Base-by-base conservation (phyloP, 2,888 invertebrate species). In the Calephelis perditalis region DNA sequence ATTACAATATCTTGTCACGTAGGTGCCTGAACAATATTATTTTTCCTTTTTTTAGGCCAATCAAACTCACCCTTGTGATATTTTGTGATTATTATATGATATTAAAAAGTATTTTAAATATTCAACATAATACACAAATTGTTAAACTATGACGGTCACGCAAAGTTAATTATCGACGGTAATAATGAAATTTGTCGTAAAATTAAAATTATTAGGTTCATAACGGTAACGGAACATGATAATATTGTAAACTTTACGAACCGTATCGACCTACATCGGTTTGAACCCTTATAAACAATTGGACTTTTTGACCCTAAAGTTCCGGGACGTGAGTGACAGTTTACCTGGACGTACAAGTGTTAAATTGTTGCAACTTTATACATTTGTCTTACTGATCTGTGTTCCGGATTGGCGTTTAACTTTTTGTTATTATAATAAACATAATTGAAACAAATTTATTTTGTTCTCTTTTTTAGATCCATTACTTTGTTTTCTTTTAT, bases 171-270 rank as follows among this genome's bases (percentile, higher is more conserved):
- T 67, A 65, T 64, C 62, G 62, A 62, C 49, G 40, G 56, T 57
- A 59, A 64, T 67, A 67, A 63, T 62, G 64, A 65, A 65, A 67
- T 65, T 67, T 66, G 60, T 60, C 64, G 58, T 57, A 9, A 57
- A 57, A 62, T 64, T 62, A 62, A 64, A 62, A 65, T 65, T 63
- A 65, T 63, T 60, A 62, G 59, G 8, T 37, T 35, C 52, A 44
- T 60, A 60, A 26, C 40, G 35, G 40, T 52, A 58, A 58, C 59
- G 62, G 62, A 62, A 63, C 63, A 63, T 62, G 63, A 65, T 63
- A 63, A 67, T 65, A 63, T 67, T 61, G 56, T 57, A 61, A 61
- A 62, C 63, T 65, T 65, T 63, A 67, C 61, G 65, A 63, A 57
- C 49, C 63, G 58, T 60, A 63, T 63, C 61, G 63, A 62, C 58